Evolutionary conservation across 2,797 vertebrate species (phyloP), one percentile per base, ranked within the genome.

Genomic region (Acanthopagrus latus): DNA sequence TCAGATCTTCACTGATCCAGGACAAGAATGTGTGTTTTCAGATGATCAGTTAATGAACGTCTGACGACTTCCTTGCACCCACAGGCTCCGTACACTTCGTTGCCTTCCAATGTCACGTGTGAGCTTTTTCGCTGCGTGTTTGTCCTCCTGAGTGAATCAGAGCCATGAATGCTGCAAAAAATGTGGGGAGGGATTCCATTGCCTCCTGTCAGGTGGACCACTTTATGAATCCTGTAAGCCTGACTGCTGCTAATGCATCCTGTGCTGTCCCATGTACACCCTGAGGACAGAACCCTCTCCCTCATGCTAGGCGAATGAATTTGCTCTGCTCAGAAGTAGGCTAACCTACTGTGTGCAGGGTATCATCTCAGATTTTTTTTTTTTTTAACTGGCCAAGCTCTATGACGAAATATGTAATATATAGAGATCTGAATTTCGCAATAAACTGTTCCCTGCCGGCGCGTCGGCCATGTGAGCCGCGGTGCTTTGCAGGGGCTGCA

Each of bases 191-290:
- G 83, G 82, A 87, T 83, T 81, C 80, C 57, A 20, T 10, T 27
- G 72, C 59, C 10, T 63, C 55, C 85, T 90, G 88, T 89, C 83
- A 91, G 78, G 82, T 83, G 78, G 66, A 78, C 82, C 84, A 64
- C 85, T 90, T 88, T 85, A 84, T 89, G 80, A 89, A 76, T 89
- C 68, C 33, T 88, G 79, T 81, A 83, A 83, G 87, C 85, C 56
- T 60, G 82, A 78, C 85, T 82, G 76, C 85, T 77, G 87, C 82
- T 89, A 90, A 91, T 92, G 85, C 88, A 90, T 83, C 84, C 82
- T 82, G 68, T 66, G 64, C 56, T 71, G 80, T 71, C 85, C 82
- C 47, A 67, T 82, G 77, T 76, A 8, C 81, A 67, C 84, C 91
- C 89, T 5, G 74, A 86, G 88, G 90, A 91, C 80, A 83, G 59